Evolutionary conservation across 2,888 invertebrate genomes (phyloP).

Genomic region (Acholoe squamosa): DNA sequence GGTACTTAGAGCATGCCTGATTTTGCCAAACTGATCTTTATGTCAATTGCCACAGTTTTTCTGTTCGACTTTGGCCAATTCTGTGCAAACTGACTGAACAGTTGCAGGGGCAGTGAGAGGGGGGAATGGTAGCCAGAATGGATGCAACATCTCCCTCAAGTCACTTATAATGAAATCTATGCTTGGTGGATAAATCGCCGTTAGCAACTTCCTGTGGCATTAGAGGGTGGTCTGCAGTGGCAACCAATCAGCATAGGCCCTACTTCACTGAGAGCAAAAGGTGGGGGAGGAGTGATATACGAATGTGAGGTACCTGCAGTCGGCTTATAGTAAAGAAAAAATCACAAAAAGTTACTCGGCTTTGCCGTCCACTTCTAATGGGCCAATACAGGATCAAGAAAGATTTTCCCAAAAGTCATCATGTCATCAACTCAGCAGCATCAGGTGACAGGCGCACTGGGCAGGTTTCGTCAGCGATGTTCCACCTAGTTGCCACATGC

Average conservation of each 20-base stretch:
- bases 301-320: too few relatives aligned
- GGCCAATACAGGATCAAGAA: conserved; percentile 5
- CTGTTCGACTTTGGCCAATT: too few relatives aligned
- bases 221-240: neutral
- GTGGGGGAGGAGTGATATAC: neutral
- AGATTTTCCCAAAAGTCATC: conserved; percentile 29
- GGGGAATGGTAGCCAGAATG: neutral
- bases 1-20: too few relatives aligned
- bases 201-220: neutral
- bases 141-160: neutral
- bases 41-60: too few relatives aligned
- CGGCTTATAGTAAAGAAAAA: too few relatives aligned
- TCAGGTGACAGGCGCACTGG: too few relatives aligned
- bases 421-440: conserved; percentile 9
- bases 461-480: too few relatives aligned
- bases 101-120: too few relatives aligned
- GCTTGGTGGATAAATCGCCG: neutral
- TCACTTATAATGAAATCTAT: conserved; percentile 22
- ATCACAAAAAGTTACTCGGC: too few relatives aligned
- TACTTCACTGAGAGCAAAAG: neutral
- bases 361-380: neutral
- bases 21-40: too few relatives aligned
- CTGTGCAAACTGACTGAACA: too few relatives aligned
- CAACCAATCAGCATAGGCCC: neutral
- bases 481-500: neutral